Base-by-base conservation (phyloP, 2,888 invertebrate species). In the Branchipolynoe longqiensis region DNA sequence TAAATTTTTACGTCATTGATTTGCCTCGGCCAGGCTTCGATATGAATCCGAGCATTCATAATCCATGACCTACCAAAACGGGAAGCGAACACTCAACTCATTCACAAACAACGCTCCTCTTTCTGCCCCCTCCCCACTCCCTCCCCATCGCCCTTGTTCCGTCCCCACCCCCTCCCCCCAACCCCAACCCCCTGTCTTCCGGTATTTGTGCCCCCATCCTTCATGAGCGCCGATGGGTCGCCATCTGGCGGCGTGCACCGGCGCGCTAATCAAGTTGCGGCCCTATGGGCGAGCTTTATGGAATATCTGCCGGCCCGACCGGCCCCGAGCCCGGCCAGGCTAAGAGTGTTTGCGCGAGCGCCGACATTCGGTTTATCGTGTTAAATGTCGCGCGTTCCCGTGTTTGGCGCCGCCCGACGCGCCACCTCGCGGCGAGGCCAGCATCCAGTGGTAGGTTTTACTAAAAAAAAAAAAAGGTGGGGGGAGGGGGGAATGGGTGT, bases 301-400 rank as follows among this genome's bases (percentile, higher is more conserved):
- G n/a, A 78, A 78, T 78, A 78, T 78, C n/a, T 78, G 78, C 78
- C 54, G 25, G 48, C 78, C 78, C n/a, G n/a, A 78, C 48, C 48
- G 78, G 78, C 54, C 18, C 18, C 18, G 22, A 14, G 54, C 14
- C 14, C 18, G 14, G 14, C n/a, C n/a, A n/a, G n/a, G 78, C 78
- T 78, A 78, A 78, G 48, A 78, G 78, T 78, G 78, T 78, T 78
- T 78, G 78, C 48, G 54, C 25, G 25, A 41, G 28, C 78, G 78
- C 78, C 78, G 54, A 78, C 78, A 78, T 78, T 40, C 14, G 33
- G 28, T n/a, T 78, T 78, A 78, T 78, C 78, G 25, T 33, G 78
- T 78, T 78, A 78, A 48, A 78, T 14, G 28, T 41, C 78, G 78
- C 48, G 28, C 78, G 25, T 31, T 78, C 78, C 38, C 78, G 31